Evolutionary conservation across 2,888 invertebrate genomes (phyloP), one percentile per base, ranked within the genome.

Genomic region (Leucophora obtusa): DNA sequence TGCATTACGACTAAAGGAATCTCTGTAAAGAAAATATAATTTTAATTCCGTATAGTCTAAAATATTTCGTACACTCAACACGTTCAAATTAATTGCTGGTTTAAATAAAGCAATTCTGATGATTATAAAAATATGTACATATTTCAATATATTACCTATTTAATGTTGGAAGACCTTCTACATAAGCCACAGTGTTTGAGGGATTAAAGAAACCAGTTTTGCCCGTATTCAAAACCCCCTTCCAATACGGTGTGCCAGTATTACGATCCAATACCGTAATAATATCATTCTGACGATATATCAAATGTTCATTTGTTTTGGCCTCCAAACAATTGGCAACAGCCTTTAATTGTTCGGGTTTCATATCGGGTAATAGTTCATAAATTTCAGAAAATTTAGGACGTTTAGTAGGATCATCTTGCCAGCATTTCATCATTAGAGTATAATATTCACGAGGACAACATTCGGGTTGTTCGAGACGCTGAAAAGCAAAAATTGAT

Each of bases 361-460:
- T 94, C 87, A 96, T 94, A 86, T 96, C 96, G 0, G 96, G 95
- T 83, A 99, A 89, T 68, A 94, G 92, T 14, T 93, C 92, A 65
- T 94, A 93, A 24, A 99, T 92, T 82, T 98, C 97, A 62, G 94
- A 93, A 89, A 99, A 99, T 80, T 95, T 96, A 0, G 99, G 99
- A 79, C 99, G 92, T 83, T 95, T 93, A 43, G 92, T 92, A 0
- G 97, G 95, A 84, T 98, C 97, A 87, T 98, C 98, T 78, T 96
- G 94, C 99, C 99, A 99, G 89, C 99, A 99, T 87, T 97, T 96
- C 84, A 95, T 92, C 98, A 99, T 98, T 11, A 97, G 91, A 9
- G 93, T 92, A 88, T 97, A 98, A 89, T 97, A 97, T 51, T 97
- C 97, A 83, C 95, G 94, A 0, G 99, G 98, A 87, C 98, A 98